Base-by-base conservation (phyloP, 30 jellyfish, hydroid and myxozoan species). In the Cassiopea andromeda region DNA sequence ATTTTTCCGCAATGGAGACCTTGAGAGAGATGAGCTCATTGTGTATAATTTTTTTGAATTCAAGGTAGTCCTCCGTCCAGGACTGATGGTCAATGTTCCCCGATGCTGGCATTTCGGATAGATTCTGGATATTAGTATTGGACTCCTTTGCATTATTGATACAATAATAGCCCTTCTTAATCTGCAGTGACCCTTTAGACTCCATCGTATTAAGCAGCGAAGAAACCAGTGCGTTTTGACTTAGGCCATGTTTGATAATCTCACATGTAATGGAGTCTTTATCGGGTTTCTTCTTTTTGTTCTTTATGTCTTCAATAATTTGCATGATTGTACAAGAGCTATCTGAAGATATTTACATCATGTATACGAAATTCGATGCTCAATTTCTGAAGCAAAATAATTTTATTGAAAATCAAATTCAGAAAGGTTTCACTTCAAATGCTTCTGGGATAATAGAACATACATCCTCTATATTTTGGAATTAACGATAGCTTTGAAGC, bases 281-380 rank as follows among this genome's bases (percentile, higher is more conserved):
- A 77, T 77, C 74, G 64, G 87, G 87, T 77, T 77, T 77, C 87
- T 50, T 77, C 87, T 77, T 77, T 50, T 77, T 77, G 87, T 74
- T 77, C 87, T 77, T 77, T 16, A 48, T 77, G 87, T 77, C 87
- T 19, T 77, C 87, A 77, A 77, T 77, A 50, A 77, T 77, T 77
- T 46, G 74, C 87, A 45, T 74, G 49, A 77, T 77, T 16, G 43
- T 77, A 54, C 73, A 74, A 49, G 73, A 50, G 9, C 87, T 46
- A 77, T 77, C 87, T 77, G 78, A 69, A 74, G 38, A 27, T 27
- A 27, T 27, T 27, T 27, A 27, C 38, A 27, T 27, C 38, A 27
- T 27, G 38, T 27, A 27, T 27, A 27, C 38, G 38, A 27, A 27
- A 27, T 27, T 27, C 38, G 38, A 27, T 27, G 38, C 38, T 27